Evolutionary conservation across 2,113 vertebrate genomes (phyloP), one percentile per base, ranked within the genome.

Genomic region (Carassius carassius): DNA sequence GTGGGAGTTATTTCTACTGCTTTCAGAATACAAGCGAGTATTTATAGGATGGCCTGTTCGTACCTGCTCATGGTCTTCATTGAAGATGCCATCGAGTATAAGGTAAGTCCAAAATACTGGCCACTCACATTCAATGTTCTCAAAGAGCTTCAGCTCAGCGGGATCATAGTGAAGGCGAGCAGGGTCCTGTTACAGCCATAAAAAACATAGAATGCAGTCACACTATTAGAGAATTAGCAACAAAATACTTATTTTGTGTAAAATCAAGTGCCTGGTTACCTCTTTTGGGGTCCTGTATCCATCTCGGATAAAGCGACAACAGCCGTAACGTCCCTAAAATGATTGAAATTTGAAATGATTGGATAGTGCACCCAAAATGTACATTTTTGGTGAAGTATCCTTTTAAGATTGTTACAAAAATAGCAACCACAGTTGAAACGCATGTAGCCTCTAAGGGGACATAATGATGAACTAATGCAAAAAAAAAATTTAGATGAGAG

Each of bases 51-150:
- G 21, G 32, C 32, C 19, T 72, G 69, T 54, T 76, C 1, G 17
- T 89, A 99, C 98, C 98, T 99, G 98, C 79, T 96, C 94, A 41
- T 94, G 95, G 58, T 99, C 97, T 74, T 93, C 95, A 69, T 81
- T 93, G 89, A 99, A 99, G 84, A 99, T 91, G 12, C 98, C 98
- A 85, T 99, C 98, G 78, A 99, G 95, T 78, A 99, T 94, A 79
- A 99, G 96, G 69, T 99, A 99, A 0, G 97, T 99, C 98, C 98
- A 99, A 93, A 99, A 99, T 12, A 99, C 94, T 0, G 98, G 98
- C 98, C 98, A 99, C 81, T 99, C 98, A 84, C 97, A 98, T 91
- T 99, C 98, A 62, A 99, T 99, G 80, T 99, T 99, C 92, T 99
- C 98, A 93, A 99, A 99, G 72, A 99, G 94, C 87, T 99, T 99